Evolutionary conservation across 2,797 vertebrate species (phyloP).

Genomic region (Molothrus aeneus): DNA sequence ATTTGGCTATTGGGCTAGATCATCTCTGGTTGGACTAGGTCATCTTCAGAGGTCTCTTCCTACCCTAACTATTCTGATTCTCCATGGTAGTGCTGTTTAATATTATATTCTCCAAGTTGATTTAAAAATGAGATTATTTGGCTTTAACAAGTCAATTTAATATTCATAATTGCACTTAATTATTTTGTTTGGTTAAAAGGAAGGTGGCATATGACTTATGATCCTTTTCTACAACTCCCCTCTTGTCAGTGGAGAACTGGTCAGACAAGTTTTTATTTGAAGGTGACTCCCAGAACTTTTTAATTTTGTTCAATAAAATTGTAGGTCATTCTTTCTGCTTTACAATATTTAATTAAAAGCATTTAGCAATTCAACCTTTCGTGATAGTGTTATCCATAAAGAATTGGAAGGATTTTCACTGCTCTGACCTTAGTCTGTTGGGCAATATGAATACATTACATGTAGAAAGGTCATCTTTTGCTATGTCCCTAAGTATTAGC

Average conservation of each 20-base stretch:
- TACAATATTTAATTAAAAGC: slow-evolving; percentile 6
- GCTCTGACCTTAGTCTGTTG: background rate
- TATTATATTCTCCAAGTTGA: background rate
- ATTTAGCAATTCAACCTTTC: background rate
- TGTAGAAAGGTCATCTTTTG: background rate
- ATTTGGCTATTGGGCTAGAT: background rate
- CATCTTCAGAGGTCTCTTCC: background rate
- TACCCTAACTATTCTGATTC: background rate
- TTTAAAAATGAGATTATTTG: background rate
- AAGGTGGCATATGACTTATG: background rate
- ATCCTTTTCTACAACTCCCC: background rate
- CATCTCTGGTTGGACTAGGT: background rate
- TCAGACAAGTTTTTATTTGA: background rate
- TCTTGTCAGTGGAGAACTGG: background rate
- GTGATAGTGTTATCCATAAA: background rate
- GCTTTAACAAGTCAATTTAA: background rate
- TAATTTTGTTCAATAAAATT: background rate
- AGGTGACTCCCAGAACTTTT: background rate
- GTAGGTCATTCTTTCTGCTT: background rate
- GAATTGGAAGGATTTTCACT: background rate
- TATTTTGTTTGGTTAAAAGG: background rate
- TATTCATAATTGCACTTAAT: background rate
- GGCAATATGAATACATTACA: background rate
- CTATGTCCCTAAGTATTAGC: background rate
- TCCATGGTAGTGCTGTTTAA: background rate